phyloP scores from a whole-genome alignment of 2,888 invertebrate genomes.

The Neoscelio sp. region DNA sequence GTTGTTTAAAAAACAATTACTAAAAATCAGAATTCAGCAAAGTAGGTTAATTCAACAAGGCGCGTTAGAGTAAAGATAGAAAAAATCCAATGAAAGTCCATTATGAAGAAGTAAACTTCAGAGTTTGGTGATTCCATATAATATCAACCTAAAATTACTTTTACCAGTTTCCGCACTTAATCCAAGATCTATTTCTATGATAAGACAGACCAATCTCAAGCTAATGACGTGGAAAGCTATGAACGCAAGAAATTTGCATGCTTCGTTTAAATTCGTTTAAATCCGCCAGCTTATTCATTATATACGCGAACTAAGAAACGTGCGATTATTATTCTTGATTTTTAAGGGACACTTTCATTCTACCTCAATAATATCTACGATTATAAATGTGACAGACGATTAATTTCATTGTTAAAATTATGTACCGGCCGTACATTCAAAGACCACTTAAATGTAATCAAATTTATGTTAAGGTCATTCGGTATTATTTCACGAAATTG shows the following conservation, averaged over 20 bases:
- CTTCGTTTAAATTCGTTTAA: slow-evolving; percentile 68
- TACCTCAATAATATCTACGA: slow-evolving; percentile 45
- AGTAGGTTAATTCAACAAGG: neutral
- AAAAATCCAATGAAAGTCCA: slow-evolving; percentile 41
- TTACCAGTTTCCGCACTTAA: slow-evolving; percentile 64
- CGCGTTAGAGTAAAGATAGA: slow-evolving; percentile 9
- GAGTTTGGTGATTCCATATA: slow-evolving; percentile 53
- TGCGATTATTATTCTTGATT: slow-evolving; percentile 53
- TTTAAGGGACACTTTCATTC: slow-evolving; percentile 39
- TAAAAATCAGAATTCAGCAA: neutral
- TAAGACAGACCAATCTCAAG: slow-evolving; percentile 67
- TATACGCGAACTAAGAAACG: slow-evolving; percentile 34
- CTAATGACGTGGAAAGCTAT: slow-evolving; percentile 69
- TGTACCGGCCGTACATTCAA: slow-evolving; percentile 1
- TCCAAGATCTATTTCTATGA: slow-evolving; percentile 68
- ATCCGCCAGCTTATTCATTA: slow-evolving; percentile 60
- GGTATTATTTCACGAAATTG: slow-evolving; percentile 32
- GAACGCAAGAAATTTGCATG: slow-evolving; percentile 69
- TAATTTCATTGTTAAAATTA: slow-evolving; percentile 53
- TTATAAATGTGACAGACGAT: slow-evolving; percentile 40
- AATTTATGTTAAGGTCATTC: slow-evolving; percentile 39
- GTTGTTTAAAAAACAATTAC: no score
- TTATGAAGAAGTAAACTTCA: slow-evolving; percentile 54
- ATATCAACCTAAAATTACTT: slow-evolving; percentile 67
- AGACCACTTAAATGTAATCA: slow-evolving; percentile 30